Percentiles rank a stretch among this genome's conserved stretches.
Evolutionary conservation across 2,888 invertebrate species (phyloP).

Genomic region (Ommatoiulus sabulosus): DNA sequence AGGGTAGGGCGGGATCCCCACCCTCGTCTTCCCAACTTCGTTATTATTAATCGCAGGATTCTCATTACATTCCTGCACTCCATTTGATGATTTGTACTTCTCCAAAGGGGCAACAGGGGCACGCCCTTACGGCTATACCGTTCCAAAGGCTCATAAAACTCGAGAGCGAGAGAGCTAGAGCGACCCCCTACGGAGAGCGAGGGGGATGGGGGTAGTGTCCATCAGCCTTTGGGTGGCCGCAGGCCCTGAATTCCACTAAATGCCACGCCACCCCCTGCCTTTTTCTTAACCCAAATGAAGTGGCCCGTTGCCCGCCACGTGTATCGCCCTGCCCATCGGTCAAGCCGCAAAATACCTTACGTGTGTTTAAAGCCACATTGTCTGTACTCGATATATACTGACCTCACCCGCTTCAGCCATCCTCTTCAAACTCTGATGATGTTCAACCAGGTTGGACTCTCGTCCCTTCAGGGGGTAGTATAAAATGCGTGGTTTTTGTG

Average conservation of each 20-base stretch:
- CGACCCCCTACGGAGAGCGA: slow-evolving; percentile 15
- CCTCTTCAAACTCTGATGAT: not conserved
- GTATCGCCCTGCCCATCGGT: slow-evolving; percentile 35
- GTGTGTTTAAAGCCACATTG: not conserved
- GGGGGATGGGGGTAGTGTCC: slow-evolving; percentile 38
- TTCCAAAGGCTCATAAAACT: slow-evolving; percentile 43
- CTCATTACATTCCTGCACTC: slow-evolving; percentile 42
- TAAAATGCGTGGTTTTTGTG: too few species aligned
- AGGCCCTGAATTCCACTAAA: slow-evolving; percentile 3
- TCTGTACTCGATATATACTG: not conserved
- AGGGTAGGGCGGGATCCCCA: not conserved
- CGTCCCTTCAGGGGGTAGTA: too few species aligned
- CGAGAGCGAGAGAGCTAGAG: not conserved
- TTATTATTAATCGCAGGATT: slow-evolving; percentile 36
- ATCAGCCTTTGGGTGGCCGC: slow-evolving; percentile 11
- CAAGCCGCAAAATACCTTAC: not conserved
- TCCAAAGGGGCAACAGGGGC: slow-evolving; percentile 35
- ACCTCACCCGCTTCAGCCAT: not conserved
- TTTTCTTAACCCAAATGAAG: slow-evolving; percentile 34
- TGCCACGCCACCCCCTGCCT: slow-evolving; percentile 8
- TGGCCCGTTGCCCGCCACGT: not conserved
- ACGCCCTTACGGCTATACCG: slow-evolving; percentile 43
- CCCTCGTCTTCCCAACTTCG: slow-evolving; percentile 9
- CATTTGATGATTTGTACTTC: slow-evolving; percentile 24
- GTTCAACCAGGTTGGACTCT: not conserved